These are phyloP conservation scores for Percopsis transmontana DNA, from an alignment of 2,113 vertebrate genomes.

Conservation along the genomic window DNA sequence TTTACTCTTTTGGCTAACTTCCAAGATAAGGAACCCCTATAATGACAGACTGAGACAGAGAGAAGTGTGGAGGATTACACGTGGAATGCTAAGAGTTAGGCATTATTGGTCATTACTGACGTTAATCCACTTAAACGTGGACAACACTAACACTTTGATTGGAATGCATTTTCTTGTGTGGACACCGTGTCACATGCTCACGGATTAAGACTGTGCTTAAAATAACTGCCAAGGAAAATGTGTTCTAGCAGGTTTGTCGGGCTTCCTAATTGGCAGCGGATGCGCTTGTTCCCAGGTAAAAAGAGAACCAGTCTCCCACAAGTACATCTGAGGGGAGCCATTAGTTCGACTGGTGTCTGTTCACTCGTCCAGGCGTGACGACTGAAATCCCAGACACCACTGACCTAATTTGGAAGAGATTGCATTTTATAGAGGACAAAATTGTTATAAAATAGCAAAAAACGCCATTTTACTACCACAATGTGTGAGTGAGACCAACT, in stretches of 20 bases:
- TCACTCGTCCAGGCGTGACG: too few relatives aligned
- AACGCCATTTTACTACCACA: too few relatives aligned
- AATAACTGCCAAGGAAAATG: slow-evolving; percentile 3
- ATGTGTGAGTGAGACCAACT: too few relatives aligned
- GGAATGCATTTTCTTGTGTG: not conserved
- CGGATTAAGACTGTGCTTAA: slow-evolving; percentile 16
- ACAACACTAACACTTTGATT: slow-evolving; percentile 13
- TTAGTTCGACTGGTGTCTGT: too few relatives aligned
- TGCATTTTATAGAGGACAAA: too few relatives aligned
- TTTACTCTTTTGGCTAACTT: slow-evolving; percentile 36
- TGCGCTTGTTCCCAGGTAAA: not conserved
- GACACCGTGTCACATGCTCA: not conserved
- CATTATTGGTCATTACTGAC: slow-evolving; percentile 34
- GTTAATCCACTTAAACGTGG: slow-evolving; percentile 43
- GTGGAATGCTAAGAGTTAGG: slow-evolving; percentile 35
- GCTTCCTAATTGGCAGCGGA: not conserved
- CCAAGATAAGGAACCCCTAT: slow-evolving; percentile 43
- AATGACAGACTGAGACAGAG: slow-evolving; percentile 13
- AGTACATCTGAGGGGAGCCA: too few relatives aligned
- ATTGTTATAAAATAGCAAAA: too few relatives aligned
- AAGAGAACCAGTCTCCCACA: not conserved
- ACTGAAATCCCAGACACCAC: too few relatives aligned
- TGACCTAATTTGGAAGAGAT: too few relatives aligned
- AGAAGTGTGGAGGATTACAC: slow-evolving; percentile 12
- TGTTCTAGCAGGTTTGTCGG: not conserved